Evolutionary conservation across 2,113 vertebrate species (phyloP), one percentile per base, ranked within the genome.

Genomic region (Malurus alboscapulatus): DNA sequence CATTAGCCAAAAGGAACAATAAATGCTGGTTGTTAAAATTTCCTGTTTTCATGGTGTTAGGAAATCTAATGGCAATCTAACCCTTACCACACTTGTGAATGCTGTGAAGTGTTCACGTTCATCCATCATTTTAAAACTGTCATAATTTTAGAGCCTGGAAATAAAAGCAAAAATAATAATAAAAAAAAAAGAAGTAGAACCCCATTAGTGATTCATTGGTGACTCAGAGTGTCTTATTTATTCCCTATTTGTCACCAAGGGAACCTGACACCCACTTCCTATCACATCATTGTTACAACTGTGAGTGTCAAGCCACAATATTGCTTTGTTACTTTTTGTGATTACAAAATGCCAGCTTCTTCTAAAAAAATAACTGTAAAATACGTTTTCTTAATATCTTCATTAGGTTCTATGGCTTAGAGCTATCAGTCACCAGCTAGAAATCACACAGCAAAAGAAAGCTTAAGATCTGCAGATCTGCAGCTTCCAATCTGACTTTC

Each of bases 191-290:
- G 93, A 97, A 97, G 94, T 86, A 94, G 95, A 97, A 96, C 91
- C 91, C 58, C 68, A 80, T 77, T 92, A 89, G 95, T 97, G 97
- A 97, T 97, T 98, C 97, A 97, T 29, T 20, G 88, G 77, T 98
- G 96, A 97, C 94, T 97, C 97, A 98, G 86, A 89, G 51, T 96
- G 92, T 97, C 85, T 96, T 80, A 58, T 91, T 96, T 95, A 93
- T 91, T 80, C 65, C 79, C 71, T 78, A 36, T 79, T 91, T 96
- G 96, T 97, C 97, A 79, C 94, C 95, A 96, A 95, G 95, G 94
- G 86, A 97, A 97, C 97, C 65, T 63, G 85, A 90, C 96, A 95
- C 93, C 84, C 92, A 96, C 96, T 97, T 98, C 97, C 97, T 97
- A 95, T 96, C 97, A 81, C 96, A 96, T 84, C 71, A 66, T 18